Percentiles rank a stretch among this genome's conserved stretches.
phyloP scores from a whole-genome alignment of 92 coral and sea anemone species.

The Parazoanthus darwini region DNA sequence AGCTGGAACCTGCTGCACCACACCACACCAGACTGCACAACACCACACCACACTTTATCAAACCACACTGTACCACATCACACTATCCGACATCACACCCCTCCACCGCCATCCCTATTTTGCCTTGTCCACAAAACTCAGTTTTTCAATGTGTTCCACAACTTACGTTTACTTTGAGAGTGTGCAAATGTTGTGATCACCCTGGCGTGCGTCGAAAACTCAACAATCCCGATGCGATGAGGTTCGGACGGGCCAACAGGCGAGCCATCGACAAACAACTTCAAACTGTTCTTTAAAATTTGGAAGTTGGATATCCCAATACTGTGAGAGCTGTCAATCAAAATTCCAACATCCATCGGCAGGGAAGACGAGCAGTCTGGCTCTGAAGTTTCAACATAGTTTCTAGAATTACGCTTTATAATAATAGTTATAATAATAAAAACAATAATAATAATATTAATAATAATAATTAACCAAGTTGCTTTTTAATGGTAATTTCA shows the following conservation, averaged over 20 bases:
- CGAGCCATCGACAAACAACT: constrained; percentile 24
- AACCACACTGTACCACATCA: too few species aligned
- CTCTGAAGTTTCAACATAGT: not conserved
- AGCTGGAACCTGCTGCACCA: too few species aligned
- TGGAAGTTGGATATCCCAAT: constrained; percentile 26
- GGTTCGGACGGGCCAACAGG: constrained; percentile 18
- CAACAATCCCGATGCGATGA: constrained; percentile 29
- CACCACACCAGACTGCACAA: too few species aligned
- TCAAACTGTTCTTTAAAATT: constrained; percentile 23
- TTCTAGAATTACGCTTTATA: not conserved
- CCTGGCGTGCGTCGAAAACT: constrained; percentile 8
- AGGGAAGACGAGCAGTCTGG: constrained; percentile 25
- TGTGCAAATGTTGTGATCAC: constrained; percentile 23
- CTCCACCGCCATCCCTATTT: not conserved
- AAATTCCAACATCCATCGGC: constrained; percentile 21
- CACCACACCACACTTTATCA: too few species aligned
- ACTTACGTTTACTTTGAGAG: constrained; percentile 33
- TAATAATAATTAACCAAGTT: not conserved
- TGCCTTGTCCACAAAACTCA: not conserved
- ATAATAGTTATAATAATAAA: too few species aligned
- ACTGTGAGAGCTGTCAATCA: constrained; percentile 39
- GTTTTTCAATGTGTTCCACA: not conserved
- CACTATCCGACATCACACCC: too few species aligned
- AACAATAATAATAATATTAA: too few species aligned
- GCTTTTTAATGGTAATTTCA: too few species aligned